Evolutionary conservation across 2,888 invertebrate genomes (phyloP), one percentile per base, ranked within the genome.

Genomic region (Drosophila peninsularis): DNA sequence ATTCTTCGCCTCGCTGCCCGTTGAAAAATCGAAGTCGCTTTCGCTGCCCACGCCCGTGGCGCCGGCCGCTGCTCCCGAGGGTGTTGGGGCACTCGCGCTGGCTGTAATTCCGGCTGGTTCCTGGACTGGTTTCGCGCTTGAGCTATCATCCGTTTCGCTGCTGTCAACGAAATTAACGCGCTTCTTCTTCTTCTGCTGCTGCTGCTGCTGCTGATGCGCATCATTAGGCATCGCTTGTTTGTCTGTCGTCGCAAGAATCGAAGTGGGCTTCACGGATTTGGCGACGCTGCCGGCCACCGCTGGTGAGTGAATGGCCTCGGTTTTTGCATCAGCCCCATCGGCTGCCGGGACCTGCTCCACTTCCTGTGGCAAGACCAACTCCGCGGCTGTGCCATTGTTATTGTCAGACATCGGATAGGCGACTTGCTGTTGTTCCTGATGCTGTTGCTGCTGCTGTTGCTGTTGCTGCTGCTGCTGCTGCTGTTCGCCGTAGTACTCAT

Each of bases 11-110:
- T 84, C 91, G 71, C 80, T 85, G 74, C 82, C 89, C 52, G 90
- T 83, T 62, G 92, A 91, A 85, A 92, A 92, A 76, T 92, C 92
- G 82, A 92, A 92, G 79, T 92, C 92, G 75, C 92, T 92, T 76
- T 92, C 92, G 78, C 90, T 90, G 41, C 87, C 87, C 76, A 60
- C 71, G 32, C 21, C 66, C 36, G 55, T 21, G 37, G 42, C 34
- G 57, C 37, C 62, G 44, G 49, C 24, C 4, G 39, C 57, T 24
- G 63, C 45, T 42, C 57, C 45, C 34, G 75, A 72, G 32, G 74
- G 60, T 42, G 52, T 41, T 19, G 52, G 71, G 14, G 74, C 14
- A 58, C 54, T 19, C n/a, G 54, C 27, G 36, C 30, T n/a, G 13
- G 50, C 39, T 32, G 62, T 19, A 24, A 50, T 10, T 42, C 72